A percentile compares a stretch with the other conserved stretches of the same genome.
Conservation (phyloP, 2,797 vertebrate genomes). For the Tokudaia muenninki region DNA sequence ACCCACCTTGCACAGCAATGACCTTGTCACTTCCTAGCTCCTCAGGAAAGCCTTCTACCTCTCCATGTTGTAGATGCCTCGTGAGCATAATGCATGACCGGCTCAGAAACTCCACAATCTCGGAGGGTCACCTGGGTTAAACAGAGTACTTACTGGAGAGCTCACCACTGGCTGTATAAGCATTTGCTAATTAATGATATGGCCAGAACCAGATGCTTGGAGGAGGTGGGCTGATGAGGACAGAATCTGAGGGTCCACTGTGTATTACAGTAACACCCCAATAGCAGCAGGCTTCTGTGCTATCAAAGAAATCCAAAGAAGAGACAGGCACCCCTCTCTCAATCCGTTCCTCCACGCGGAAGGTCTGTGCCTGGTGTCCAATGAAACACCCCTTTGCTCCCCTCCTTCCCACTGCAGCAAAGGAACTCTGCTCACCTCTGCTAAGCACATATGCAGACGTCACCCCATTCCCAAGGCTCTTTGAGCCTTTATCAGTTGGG, state of each 20-base stretch:
- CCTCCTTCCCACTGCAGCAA: rapidly evolving
- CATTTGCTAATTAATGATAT: rapidly evolving
- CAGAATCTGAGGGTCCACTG: not conserved
- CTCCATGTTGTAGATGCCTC: not conserved
- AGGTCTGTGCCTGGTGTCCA: not conserved
- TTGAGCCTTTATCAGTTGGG: not conserved
- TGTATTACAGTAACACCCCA: rapidly evolving
- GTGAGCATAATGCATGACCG: rapidly evolving
- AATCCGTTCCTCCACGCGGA: not conserved
- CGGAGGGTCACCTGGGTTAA: not conserved
- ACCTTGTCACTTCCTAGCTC: too few relatives aligned
- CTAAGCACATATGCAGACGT: too few relatives aligned
- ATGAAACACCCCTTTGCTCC: not conserved
- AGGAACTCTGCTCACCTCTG: not conserved
- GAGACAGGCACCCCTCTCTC: too few relatives aligned
- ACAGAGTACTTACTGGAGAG: not conserved
- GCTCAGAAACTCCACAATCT: rapidly evolving
- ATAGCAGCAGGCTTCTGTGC: too few relatives aligned
- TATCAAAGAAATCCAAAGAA: not conserved
- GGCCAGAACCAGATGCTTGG: rapidly evolving
- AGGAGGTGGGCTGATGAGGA: rapidly evolving
- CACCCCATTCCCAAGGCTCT: too few relatives aligned
- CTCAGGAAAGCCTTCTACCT: rapidly evolving
- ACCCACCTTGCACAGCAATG: not conserved
- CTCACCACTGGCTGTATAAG: too few relatives aligned